Evolutionary conservation across 30 jellyfish, hydroid and myxozoan genomes (phyloP).

Genomic region (Aurelia sp.): DNA sequence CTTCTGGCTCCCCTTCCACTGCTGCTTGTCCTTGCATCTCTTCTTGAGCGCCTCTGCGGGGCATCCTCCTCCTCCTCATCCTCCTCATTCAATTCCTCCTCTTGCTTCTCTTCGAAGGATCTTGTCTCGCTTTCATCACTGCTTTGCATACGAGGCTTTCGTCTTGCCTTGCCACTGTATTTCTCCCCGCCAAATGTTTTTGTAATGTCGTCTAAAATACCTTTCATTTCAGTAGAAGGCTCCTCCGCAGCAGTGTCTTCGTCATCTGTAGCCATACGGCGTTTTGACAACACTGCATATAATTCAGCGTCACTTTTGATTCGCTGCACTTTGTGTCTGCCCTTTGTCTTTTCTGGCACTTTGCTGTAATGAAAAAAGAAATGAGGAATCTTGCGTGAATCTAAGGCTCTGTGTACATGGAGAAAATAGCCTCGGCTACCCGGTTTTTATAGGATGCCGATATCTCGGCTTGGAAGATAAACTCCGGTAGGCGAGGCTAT

Average conservation of each 20-base stretch:
- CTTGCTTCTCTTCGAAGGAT: slow-evolving; percentile 28
- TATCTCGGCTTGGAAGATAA: too few relatives aligned
- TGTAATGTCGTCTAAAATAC: slow-evolving; percentile 59
- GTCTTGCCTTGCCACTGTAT: slow-evolving; percentile 43
- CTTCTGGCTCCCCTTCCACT: slow-evolving; percentile 45
- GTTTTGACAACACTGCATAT: slow-evolving; percentile 84
- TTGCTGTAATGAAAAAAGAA: slow-evolving; percentile 4
- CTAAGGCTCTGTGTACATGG: too few relatives aligned
- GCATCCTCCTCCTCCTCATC: slow-evolving; percentile 67
- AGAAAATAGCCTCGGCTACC: too few relatives aligned
- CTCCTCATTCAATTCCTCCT: slow-evolving; percentile 34
- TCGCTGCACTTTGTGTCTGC: slow-evolving; percentile 89
- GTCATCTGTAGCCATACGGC: slow-evolving; percentile 87
- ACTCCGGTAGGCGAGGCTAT: too few relatives aligned
- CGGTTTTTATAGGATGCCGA: too few relatives aligned
- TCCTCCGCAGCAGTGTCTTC: slow-evolving; percentile 65
- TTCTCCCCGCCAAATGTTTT: slow-evolving; percentile 58
- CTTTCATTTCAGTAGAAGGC: slow-evolving; percentile 72
- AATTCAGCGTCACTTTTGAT: slow-evolving; percentile 91
- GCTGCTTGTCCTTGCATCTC: slow-evolving; percentile 31
- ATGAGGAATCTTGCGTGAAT: not conserved
- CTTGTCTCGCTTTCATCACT: slow-evolving; percentile 58
- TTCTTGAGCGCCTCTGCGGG: slow-evolving; percentile 54
- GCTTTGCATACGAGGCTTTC: slow-evolving; percentile 66
- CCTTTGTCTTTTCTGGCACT: slow-evolving; percentile 53